These are phyloP conservation scores for Neoscelio sp. DNA, from an alignment of 2,888 invertebrate species.

Conservation along the genomic window DNA sequence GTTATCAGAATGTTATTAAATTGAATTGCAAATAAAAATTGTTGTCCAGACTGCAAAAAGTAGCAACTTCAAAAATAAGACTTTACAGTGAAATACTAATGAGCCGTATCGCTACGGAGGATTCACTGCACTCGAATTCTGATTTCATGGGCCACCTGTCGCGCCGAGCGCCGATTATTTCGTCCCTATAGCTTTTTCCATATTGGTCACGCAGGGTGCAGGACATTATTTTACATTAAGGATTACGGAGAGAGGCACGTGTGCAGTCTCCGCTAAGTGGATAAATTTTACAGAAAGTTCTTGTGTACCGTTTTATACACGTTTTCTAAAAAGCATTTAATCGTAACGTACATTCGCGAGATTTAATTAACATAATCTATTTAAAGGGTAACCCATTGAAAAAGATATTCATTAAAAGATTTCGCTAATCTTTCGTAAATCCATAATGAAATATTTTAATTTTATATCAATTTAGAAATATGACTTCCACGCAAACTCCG, in stretches of 20 bases:
- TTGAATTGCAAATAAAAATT: background rate
- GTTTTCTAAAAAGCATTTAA: background rate
- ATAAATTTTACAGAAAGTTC: slow-evolving; percentile 29
- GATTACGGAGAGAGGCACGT: slow-evolving; percentile 50
- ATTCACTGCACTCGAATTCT: slow-evolving; percentile 78
- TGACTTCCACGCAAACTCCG: too few species aligned
- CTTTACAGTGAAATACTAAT: slow-evolving; percentile 55
- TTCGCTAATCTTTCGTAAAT: too few species aligned
- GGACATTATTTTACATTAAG: slow-evolving; percentile 76
- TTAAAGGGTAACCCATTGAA: too few species aligned
- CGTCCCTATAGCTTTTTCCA: slow-evolving; percentile 76
- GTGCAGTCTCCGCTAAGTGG: slow-evolving; percentile 22
- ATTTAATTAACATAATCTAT: too few species aligned
- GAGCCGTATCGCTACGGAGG: slow-evolving; percentile 66
- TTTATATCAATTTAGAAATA: too few species aligned
- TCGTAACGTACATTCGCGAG: background rate
- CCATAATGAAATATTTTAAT: too few species aligned
- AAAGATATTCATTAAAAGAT: too few species aligned
- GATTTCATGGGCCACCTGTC: slow-evolving; percentile 83
- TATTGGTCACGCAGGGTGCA: slow-evolving; percentile 80
- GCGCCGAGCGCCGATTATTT: slow-evolving; percentile 72
- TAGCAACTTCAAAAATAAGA: slow-evolving; percentile 44
- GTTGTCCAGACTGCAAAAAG: background rate
- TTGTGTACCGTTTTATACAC: slow-evolving; percentile 11
- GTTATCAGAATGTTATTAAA: too few species aligned